phyloP scores from a whole-genome alignment of 1,140 invertebrate genomes.

The Micrasema longulum region DNA sequence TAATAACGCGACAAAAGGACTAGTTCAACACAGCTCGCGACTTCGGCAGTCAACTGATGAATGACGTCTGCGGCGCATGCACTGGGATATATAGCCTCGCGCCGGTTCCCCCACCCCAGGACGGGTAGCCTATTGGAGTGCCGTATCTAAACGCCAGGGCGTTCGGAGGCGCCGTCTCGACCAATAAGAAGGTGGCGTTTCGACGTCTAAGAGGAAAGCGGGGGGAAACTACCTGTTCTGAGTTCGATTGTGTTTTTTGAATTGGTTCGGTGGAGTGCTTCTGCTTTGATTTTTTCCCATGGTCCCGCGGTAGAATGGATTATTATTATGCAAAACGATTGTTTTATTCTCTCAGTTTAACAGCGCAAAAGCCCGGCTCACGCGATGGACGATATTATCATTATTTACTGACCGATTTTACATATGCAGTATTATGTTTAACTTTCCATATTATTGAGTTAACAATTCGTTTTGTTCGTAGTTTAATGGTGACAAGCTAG shows the following conservation, averaged over 20 bases:
- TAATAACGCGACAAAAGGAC: constrained; percentile 27
- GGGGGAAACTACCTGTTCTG: constrained; percentile 50
- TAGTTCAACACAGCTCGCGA: constrained; percentile 45
- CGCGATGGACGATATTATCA: not conserved
- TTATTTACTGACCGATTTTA: not conserved
- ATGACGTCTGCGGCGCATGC: constrained; percentile 56
- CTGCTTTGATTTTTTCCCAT: constrained; percentile 51
- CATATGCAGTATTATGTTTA: too few species aligned
- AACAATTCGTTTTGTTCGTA: too few species aligned
- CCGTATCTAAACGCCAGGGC: constrained; percentile 57
- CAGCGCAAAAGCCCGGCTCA: constrained; percentile 14
- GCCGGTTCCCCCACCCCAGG: constrained; percentile 35
- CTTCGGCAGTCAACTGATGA: constrained; percentile 55
- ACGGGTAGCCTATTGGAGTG: constrained; percentile 55
- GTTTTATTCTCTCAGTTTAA: constrained; percentile 22
- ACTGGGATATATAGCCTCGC: constrained; percentile 59
- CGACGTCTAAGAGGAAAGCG: constrained; percentile 29
- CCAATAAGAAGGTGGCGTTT: constrained; percentile 47
- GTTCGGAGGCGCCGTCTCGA: constrained; percentile 54
- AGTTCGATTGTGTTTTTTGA: constrained; percentile 47
- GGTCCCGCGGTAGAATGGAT: constrained; percentile 33
- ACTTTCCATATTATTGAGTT: too few species aligned
- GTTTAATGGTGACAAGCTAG: not conserved
- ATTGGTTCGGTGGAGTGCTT: constrained; percentile 40
- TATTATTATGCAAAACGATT: constrained; percentile 54